Conservation (phyloP, 2,797 vertebrate genomes). For the Alauda arvensis region DNA sequence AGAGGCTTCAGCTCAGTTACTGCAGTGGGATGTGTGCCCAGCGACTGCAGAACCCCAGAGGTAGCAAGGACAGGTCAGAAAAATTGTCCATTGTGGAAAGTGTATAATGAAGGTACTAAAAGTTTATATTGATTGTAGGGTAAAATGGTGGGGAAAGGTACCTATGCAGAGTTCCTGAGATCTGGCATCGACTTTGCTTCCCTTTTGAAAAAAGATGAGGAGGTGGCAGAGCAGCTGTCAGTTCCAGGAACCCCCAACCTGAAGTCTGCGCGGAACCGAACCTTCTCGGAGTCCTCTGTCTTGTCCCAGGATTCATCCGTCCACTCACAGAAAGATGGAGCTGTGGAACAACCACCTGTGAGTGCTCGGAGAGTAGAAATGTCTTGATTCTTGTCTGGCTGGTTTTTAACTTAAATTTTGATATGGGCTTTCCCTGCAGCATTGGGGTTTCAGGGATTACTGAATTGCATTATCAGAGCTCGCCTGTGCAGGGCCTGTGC, state of each 20-base stretch:
- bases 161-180: conserved; percentile 82
- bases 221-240: conserved; percentile 54
- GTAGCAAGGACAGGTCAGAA: not conserved
- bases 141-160: conserved; percentile 86
- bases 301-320: conserved; percentile 82
- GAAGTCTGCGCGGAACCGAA: conserved; percentile 71
- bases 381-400: not conserved
- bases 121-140: conserved; percentile 76
- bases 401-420: not conserved
- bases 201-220: conserved; percentile 85
- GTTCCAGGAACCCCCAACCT: conserved; percentile 37
- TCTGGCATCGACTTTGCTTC: conserved; percentile 92
- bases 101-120: conserved; percentile 26
- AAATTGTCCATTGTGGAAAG: not conserved
- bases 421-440: not conserved
- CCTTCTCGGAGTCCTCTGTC: conserved; percentile 85
- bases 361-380: conserved; percentile 13
- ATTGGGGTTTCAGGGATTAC: not conserved
- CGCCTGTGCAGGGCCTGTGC: rapidly evolving
- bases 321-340: conserved; percentile 80
- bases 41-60: not conserved
- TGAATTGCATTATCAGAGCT: not conserved
- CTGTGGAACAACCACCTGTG: conserved; percentile 76
- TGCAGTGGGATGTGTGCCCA: not conserved
- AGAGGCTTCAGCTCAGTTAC: not conserved